Percentiles rank a stretch among this genome's conserved stretches.
Evolutionary conservation across 1,140 invertebrate species (phyloP).

Genomic region (Neodiprion lecontei): DNA sequence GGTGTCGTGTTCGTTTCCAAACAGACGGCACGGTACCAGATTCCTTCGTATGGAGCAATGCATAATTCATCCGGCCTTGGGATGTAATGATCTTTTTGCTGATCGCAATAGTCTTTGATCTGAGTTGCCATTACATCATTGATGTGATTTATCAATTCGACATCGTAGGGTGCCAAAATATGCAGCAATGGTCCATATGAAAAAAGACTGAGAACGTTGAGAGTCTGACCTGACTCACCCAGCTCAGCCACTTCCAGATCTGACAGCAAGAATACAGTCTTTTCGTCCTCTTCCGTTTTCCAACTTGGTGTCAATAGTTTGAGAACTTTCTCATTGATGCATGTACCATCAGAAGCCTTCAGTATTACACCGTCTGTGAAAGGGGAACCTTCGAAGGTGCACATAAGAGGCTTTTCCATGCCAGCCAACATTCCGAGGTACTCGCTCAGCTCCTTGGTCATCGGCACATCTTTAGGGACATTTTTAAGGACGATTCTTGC

Average conservation of each 20-base stretch:
- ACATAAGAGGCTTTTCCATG: constrained; percentile 34
- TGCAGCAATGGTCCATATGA: neutral
- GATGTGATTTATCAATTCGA: constrained; percentile 37
- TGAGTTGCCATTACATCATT: constrained; percentile 38
- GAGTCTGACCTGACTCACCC: constrained; percentile 42
- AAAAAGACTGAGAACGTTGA: constrained; percentile 29
- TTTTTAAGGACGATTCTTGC: constrained; percentile 41
- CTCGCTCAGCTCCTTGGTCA: constrained; percentile 40
- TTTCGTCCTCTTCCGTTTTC: constrained; percentile 27
- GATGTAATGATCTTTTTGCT: constrained; percentile 43
- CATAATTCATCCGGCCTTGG: constrained; percentile 51
- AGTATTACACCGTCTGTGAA: constrained; percentile 43
- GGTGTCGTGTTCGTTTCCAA: constrained; percentile 21
- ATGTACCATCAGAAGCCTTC: constrained; percentile 26
- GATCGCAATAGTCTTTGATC: constrained; percentile 42
- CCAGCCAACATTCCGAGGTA: constrained; percentile 40
- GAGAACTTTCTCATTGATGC: constrained; percentile 45
- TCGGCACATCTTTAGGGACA: constrained; percentile 36
- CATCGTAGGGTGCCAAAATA: constrained; percentile 29
- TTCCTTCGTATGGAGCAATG: constrained; percentile 38
- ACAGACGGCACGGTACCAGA: constrained; percentile 49
- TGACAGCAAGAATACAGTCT: constrained; percentile 21
- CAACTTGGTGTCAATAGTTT: constrained; percentile 40
- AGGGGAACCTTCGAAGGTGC: constrained; percentile 34
- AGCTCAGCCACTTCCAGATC: constrained; percentile 36